These are phyloP conservation scores for Argyra leucocephala DNA, from an alignment of 2,888 invertebrate species.

Conservation along the genomic window DNA sequence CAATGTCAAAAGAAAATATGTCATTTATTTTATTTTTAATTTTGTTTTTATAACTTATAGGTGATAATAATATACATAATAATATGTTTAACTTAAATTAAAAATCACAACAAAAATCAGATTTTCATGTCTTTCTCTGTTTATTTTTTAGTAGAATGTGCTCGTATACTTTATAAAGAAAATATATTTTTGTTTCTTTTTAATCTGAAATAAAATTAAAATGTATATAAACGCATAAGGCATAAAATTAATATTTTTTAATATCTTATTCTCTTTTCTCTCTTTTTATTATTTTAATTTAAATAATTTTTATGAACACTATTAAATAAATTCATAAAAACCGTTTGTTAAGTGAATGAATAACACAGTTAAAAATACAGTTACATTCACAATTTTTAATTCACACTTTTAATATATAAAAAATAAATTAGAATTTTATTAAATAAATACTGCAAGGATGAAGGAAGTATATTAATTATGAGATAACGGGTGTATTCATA, in stretches of 20 bases:
- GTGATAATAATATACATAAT: no score
- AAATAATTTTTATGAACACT: neutral
- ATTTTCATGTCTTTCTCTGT: neutral
- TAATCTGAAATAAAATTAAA: slow-evolving; percentile 1
- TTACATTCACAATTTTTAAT: neutral
- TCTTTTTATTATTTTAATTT: neutral
- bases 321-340: neutral
- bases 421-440: no score
- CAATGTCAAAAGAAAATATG: no score
- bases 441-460: no score
- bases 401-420: no score
- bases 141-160: neutral
- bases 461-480: no score
- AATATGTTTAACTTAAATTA: no score
- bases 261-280: neutral
- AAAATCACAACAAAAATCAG: neutral
- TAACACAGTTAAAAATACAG: neutral
- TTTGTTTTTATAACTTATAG: no score
- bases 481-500: no score
- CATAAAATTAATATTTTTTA: neutral
- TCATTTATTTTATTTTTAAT: no score
- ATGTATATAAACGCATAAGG: neutral
- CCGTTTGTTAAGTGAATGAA: neutral
- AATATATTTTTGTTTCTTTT: no score
- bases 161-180: no score